These are phyloP conservation scores for Phortica magna DNA, from an alignment of 2,888 invertebrate genomes.

Conservation along the genomic window DNA sequence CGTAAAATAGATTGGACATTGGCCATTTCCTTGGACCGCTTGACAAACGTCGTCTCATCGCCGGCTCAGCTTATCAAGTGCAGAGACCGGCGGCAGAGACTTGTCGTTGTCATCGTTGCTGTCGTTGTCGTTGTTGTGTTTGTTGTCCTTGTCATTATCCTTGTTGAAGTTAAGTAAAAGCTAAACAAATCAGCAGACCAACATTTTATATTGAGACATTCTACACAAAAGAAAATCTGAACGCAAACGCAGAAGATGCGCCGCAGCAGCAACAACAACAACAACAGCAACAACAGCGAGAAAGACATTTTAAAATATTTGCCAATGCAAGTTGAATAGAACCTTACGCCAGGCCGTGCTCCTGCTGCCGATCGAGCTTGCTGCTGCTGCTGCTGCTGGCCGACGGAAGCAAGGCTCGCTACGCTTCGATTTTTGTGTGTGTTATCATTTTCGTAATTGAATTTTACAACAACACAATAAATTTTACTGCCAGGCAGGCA, in stretches of 20 bases:
- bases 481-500: constrained; percentile 56
- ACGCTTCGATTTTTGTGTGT: constrained; percentile 28
- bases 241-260: too few species aligned
- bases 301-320: constrained; percentile 32
- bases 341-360: not conserved
- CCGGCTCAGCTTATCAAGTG: too few species aligned
- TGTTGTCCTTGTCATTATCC: constrained; percentile 38
- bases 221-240: constrained; percentile 29
- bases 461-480: constrained; percentile 70
- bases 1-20: not conserved
- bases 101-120: constrained; percentile 41
- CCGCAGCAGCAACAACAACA: constrained; percentile 32
- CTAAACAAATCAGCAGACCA: constrained; percentile 64
- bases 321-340: constrained; percentile 19
- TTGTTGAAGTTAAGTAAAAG: constrained; percentile 9
- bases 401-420: constrained; percentile 11
- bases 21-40: not conserved
- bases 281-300: constrained; percentile 39
- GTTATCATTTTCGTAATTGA: constrained; percentile 66
- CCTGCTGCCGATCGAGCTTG: too few species aligned
- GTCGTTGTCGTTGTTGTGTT: constrained; percentile 49
- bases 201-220: constrained; percentile 71
- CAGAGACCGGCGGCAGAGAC: too few species aligned
- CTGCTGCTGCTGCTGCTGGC: not conserved
- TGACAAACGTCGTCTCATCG: too few species aligned